Evolutionary conservation across 2,888 invertebrate genomes (phyloP), one percentile per base, ranked within the genome.

Genomic region (Cybosia mesomella): DNA sequence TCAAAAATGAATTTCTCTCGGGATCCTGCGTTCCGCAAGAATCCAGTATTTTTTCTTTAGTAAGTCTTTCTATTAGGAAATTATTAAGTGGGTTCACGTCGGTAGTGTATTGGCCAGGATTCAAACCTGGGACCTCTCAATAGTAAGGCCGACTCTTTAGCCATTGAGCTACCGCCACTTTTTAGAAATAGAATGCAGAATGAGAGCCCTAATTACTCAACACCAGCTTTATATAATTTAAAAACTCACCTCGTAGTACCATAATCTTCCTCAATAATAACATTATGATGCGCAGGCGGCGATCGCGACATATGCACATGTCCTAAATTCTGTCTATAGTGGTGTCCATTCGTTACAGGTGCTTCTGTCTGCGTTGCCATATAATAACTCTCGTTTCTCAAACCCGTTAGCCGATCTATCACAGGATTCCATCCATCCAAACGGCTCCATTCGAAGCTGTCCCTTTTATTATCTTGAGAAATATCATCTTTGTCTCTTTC

Each of bases 301-400:
- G 95, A 92, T 53, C 95, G 71, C 18, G 92, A 89, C 92, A 93
- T 92, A 65, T 94, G 93, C 54, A 92, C 92, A 59, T 94, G 94
- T 0, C 92, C 92, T 68, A 89, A 70, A 71, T 91, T 91, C 57
- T 86, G 92, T 43, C 92, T 86, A 58, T 88, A 92, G 65, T 92
- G 88, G 68, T 95, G 94, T 24, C 93, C 94, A 68, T 95, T 95
- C 64, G 96, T 95, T 2, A 82, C 78, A 7, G 97, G 96, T 21
- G 70, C 96, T 3, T 96, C 96, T 34, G 96, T 95, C 80, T 97
- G 96, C 57, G 96, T 97, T 83, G 98, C 98, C 95, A 98, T 97
- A 84, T 98, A 98, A 86, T 99, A 99, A 85, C 98, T 99, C 88
- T 99, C 98, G 85, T 98, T 99, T 70, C 98, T 95, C 69, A 98